phyloP scores from a whole-genome alignment of 2,888 invertebrate species.

The Schizaphis graminum region DNA sequence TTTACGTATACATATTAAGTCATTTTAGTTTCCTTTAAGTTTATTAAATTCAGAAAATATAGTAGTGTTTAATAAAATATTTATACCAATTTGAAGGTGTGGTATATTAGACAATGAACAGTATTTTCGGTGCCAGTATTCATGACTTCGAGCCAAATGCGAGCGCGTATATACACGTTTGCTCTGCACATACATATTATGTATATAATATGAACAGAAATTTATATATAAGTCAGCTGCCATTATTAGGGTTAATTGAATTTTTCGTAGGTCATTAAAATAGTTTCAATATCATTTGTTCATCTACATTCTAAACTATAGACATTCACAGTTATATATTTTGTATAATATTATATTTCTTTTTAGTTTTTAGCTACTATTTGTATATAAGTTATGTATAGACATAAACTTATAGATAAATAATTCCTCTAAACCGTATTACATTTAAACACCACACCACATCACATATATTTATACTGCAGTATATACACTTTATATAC shows the following conservation, averaged over 20 bases:
- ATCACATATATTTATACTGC: neutral
- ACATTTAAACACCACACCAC: neutral
- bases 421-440: neutral
- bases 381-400: neutral
- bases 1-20: neutral
- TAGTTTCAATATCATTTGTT: conserved; percentile 32
- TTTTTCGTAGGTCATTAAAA: conserved; percentile 50
- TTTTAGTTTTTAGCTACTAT: neutral
- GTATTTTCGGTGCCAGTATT: neutral
- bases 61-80: neutral
- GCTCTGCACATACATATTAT: neutral
- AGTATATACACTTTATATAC: neutral
- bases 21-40: neutral
- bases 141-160: neutral
- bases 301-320: neutral
- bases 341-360: neutral
- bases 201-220: neutral
- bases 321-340: neutral
- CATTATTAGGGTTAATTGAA: conserved; percentile 52
- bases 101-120: neutral
- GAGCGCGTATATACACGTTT: neutral
- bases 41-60: neutral
- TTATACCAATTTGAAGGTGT: neutral
- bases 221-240: neutral
- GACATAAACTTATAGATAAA: neutral